A percentile compares a stretch with the other conserved stretches of the same genome.
Evolutionary conservation across 2,888 invertebrate genomes (phyloP).

Genomic region (Hypomecis punctinalis): DNA sequence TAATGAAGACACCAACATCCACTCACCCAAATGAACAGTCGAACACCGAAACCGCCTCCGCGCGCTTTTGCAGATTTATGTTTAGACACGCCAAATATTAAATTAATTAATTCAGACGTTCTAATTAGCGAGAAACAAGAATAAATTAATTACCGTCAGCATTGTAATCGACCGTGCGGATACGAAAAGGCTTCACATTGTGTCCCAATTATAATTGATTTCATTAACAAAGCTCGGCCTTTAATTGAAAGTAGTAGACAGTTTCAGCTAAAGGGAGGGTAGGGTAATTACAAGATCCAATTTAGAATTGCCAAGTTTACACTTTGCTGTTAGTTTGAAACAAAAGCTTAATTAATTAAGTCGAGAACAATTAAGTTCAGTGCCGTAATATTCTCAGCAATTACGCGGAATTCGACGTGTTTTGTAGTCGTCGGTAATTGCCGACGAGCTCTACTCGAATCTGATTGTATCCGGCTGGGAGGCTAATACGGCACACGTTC

Average conservation of each 20-base stretch:
- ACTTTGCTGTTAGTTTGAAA: conserved; percentile 85
- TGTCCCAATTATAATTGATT: conserved; percentile 81
- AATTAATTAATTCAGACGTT: conserved; percentile 36
- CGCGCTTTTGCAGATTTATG: conserved; percentile 40
- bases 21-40: conserved; percentile 48
- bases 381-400: conserved; percentile 84
- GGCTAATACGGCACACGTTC: conserved; percentile 77
- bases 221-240: conserved; percentile 80
- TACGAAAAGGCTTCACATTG: conserved; percentile 69
- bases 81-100: conserved; percentile 42
- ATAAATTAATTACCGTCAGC: conserved; percentile 62
- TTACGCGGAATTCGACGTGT: conserved; percentile 83
- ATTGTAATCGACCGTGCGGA: conserved; percentile 61
- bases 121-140: conserved; percentile 53
- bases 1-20: conserved; percentile 57
- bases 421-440: conserved; percentile 81
- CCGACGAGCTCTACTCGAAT: conserved; percentile 70
- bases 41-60: conserved; percentile 38
- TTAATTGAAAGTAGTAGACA: conserved; percentile 84
- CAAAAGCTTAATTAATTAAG: conserved; percentile 86
- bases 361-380: conserved; percentile 85
- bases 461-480: conserved; percentile 72
- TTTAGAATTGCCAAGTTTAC: conserved; percentile 85
- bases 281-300: conserved; percentile 85
- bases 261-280: conserved; percentile 80